Percentiles rank a stretch among this genome's conserved stretches.
Conservation (phyloP, 1,140 invertebrate genomes). For the Riptortus pedestris region DNA sequence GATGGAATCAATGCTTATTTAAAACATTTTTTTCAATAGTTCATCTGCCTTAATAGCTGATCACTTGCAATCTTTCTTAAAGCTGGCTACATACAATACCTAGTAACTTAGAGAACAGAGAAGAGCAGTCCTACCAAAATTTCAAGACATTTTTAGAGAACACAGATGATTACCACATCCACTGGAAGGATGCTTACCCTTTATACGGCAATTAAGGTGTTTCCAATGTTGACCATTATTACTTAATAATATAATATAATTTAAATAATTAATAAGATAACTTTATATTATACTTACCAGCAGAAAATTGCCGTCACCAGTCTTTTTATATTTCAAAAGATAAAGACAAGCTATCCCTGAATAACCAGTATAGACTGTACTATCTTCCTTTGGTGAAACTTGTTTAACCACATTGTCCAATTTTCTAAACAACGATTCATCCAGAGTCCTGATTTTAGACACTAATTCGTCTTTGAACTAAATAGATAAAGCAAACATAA, state of each 20-base stretch:
- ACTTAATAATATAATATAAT: background rate
- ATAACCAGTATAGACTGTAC: conserved; percentile 1
- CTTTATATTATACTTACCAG: background rate
- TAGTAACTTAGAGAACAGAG: too few species aligned
- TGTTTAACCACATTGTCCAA: background rate
- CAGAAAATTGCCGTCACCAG: background rate
- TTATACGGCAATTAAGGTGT: too few species aligned
- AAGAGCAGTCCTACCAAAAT: too few species aligned
- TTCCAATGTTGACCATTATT: too few species aligned
- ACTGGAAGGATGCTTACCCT: too few species aligned
- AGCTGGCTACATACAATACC: too few species aligned
- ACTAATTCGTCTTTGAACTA: background rate
- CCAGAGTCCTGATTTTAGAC: background rate
- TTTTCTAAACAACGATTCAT: background rate
- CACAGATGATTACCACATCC: too few species aligned
- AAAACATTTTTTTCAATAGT: too few species aligned
- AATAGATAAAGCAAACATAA: background rate
- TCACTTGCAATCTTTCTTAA: too few species aligned
- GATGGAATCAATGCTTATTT: too few species aligned
- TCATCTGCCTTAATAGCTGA: too few species aligned
- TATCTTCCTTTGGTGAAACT: background rate
- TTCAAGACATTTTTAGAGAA: too few species aligned
- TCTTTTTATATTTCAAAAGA: conserved; percentile 4
- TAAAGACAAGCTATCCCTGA: background rate
- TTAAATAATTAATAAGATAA: background rate